Percentiles rank a stretch among this genome's conserved stretches.
Conservation (phyloP, 2,113 vertebrate species). For the Bagarius yarrelli region DNA sequence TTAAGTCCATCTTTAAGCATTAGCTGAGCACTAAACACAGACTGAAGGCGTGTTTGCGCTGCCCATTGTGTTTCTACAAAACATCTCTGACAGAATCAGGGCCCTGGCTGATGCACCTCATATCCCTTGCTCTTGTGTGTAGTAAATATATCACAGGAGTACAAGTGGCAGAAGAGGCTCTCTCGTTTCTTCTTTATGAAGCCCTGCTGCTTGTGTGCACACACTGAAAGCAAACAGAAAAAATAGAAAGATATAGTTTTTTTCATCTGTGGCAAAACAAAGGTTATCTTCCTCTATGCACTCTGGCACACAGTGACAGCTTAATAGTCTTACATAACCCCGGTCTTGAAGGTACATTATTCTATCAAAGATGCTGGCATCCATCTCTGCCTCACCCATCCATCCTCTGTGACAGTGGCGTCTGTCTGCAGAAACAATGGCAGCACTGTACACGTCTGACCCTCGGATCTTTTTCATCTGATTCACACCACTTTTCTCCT, state of each 20-base stretch:
- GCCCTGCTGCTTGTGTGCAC: conserved; percentile 10
- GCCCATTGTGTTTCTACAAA: conserved; percentile 41
- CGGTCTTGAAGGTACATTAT: conserved; percentile 53
- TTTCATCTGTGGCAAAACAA: conserved; percentile 49
- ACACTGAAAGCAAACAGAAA: conserved; percentile 39
- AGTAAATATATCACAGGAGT: conserved; percentile 36
- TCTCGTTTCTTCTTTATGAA: background rate
- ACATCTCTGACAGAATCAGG: conserved; percentile 48
- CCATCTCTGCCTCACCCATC: conserved; percentile 49
- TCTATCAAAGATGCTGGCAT: conserved; percentile 46
- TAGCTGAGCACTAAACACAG: conserved; percentile 20
- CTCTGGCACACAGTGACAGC: conserved; percentile 48
- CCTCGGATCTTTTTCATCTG: conserved; percentile 48
- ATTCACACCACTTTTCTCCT: conserved; percentile 26
- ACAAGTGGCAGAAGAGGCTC: conserved; percentile 14
- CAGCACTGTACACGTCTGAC: conserved; percentile 40
- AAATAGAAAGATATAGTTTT: background rate
- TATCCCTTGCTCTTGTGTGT: conserved; percentile 22
- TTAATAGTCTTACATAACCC: conserved; percentile 53
- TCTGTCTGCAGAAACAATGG: conserved; percentile 45
- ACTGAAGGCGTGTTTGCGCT: conserved; percentile 33
- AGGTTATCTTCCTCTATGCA: conserved; percentile 43
- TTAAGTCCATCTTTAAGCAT: conserved; percentile 22
- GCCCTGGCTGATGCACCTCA: conserved; percentile 15
- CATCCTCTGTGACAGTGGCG: conserved; percentile 49